Evolutionary conservation across 1,140 invertebrate species (phyloP), one percentile per base, ranked within the genome.

Genomic region (Lasioglossum baleicum): DNA sequence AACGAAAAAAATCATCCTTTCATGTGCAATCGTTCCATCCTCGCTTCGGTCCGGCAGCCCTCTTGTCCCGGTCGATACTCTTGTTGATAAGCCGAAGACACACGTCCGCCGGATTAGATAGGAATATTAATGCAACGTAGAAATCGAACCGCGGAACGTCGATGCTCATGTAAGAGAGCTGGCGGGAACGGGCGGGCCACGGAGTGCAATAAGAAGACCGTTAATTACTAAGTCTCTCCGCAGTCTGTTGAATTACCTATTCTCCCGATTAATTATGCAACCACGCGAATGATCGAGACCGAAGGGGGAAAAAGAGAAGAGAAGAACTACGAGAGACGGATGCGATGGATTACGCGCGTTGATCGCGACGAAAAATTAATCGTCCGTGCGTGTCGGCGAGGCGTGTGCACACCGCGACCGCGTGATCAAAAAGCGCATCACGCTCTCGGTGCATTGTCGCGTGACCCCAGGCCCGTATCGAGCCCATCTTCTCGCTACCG

Each of bases 251-350:
- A 42, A 64, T 71, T 26, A 35, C 58, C 40, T 42, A 67, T 48
- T 53, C 31, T n/a, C 56, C 56, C 69, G 31, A 78, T 78, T 78
- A 72, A 78, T 72, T 78, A 78, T 78, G 69, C 69, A 72, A 72
- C 35, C 56, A 53, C 15, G 53, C 42, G 42, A 11, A 44, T 10
- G 44, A 48, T 2, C 10, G 44, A 48, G 44, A 48, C 44, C 35
- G 35, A 35, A 35, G 35, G 44, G 10, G 44, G 8, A 1, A 0
- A 48, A 10, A n/a, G 20, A 42, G 35, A 31, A 26, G 4, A 15
- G 22, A 22, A 11, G 1, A 8, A 20, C 4, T 2, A 26, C 51
- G 58, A 8, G 63, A 20, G 31, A 8, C 40, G 73, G 73, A 65
- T 74, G 72, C 44, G 51, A 66, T 15, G 26, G 35, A 71, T 76